Percentiles rank a stretch among this genome's conserved stretches.
phyloP scores from a whole-genome alignment of 2,888 invertebrate genomes.

The Tipula unca region DNA sequence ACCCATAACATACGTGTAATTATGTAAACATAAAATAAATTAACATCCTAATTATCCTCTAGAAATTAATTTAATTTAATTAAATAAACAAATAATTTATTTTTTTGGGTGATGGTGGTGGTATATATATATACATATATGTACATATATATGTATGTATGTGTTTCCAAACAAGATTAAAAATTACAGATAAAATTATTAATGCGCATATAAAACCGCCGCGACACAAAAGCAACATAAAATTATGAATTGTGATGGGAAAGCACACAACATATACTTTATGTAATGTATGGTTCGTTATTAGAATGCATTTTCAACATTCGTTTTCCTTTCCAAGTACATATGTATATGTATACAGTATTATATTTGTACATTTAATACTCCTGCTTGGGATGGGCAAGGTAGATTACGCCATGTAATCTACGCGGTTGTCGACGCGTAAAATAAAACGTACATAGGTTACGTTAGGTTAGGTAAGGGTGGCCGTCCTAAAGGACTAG shows the following conservation, averaged over 20 bases:
- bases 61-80: background rate
- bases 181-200: background rate
- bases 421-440: too few relatives aligned
- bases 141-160: too few relatives aligned
- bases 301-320: background rate
- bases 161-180: background rate
- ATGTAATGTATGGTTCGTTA: background rate
- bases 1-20: background rate
- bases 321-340: too few relatives aligned
- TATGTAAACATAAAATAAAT: background rate
- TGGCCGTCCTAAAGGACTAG: too few relatives aligned
- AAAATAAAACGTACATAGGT: too few relatives aligned
- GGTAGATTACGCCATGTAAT: too few relatives aligned
- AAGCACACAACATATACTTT: background rate
- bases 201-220: background rate
- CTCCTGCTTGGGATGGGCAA: too few relatives aligned
- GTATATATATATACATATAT: too few relatives aligned
- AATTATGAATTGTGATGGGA: background rate
- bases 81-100: background rate
- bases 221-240: background rate
- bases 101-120: background rate
- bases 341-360: too few relatives aligned
- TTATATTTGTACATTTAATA: too few relatives aligned
- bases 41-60: constrained; percentile 4
- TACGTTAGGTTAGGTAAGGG: too few relatives aligned